Evolutionary conservation across 2,797 vertebrate species (phyloP).

Genomic region (Gallinago stenura): DNA sequence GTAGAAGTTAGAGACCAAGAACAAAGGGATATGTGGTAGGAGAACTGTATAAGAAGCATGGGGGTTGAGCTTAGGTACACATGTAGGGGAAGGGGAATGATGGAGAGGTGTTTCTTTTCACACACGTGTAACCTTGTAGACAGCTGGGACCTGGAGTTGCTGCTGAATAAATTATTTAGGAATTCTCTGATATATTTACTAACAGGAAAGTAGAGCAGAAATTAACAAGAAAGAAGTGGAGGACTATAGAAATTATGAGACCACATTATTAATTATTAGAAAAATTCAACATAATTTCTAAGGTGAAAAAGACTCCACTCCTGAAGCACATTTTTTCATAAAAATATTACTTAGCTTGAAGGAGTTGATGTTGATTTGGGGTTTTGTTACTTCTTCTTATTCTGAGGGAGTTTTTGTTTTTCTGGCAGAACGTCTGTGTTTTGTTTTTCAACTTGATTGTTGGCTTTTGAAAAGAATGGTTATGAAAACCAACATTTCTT

Average conservation of each 20-base stretch:
- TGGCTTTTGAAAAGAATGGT: not conserved
- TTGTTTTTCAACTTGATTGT: not conserved
- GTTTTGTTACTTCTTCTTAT: not conserved
- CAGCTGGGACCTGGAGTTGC: not conserved
- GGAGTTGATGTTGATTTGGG: not conserved
- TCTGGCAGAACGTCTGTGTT: not conserved
- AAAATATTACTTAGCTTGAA: not conserved
- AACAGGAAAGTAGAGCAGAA: not conserved
- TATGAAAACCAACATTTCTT: not conserved
- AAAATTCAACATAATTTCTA: not conserved
- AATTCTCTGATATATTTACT: not conserved
- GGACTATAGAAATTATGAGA: not conserved
- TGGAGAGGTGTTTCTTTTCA: not conserved
- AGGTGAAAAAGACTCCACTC: not conserved
- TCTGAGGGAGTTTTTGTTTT: not conserved
- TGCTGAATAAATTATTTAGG: not conserved
- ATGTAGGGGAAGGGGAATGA: not conserved
- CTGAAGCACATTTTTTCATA: not conserved
- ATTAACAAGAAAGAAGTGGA: not conserved
- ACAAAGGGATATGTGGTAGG: not conserved
- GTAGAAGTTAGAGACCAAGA: not conserved
- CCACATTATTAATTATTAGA: not conserved
- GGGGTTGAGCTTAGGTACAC: not conserved
- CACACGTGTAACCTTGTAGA: not conserved
- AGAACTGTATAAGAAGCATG: not conserved